Base-by-base conservation (phyloP, 2,888 invertebrate genomes). In the Papilio gigon region DNA sequence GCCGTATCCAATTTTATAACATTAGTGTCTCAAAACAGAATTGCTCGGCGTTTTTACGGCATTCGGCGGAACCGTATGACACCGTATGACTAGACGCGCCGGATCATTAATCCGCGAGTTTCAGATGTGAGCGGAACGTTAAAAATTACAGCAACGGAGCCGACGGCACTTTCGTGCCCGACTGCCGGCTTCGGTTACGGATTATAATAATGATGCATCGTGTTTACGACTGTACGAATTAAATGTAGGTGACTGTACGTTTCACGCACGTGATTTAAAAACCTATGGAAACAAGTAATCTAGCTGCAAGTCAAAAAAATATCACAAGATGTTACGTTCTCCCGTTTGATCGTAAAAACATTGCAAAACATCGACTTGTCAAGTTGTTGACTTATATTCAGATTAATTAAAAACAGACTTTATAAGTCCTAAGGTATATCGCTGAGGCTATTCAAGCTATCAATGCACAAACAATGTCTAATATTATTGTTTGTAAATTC, bases 11-110 rank as follows among this genome's bases (percentile, higher is more conserved):
- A 20, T 20, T 30, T 73, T 77, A 72, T 14, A 2, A 71, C 64
- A 72, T 80, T 73, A 35, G 17, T 47, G 44, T 67, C 64, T 30
- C 77, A 78, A 84, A 88, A 88, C 89, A 83, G 89, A 89, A 90
- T 86, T 85, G 90, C 89, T 87, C 85, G 87, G 86, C 86, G 89
- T 92, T 92, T 92, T 92, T 92, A 92, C 89, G 87, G 90, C 89
- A 78, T 89, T 88, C 87, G 84, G 84, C 86, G 86, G 88, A 85
- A 90, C 89, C 89, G 90, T 91, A 90, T 90, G 90, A 91, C 91
- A 90, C 89, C 89, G 90, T 91, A 90, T 90, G 90, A 91, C 91
- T 92, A 92, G 91, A 92, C 91, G 88, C 80, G 83, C 71, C 84
- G 91, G 88, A 84, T 84, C 91, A 92, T 92, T 92, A 92, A 90